phyloP scores from a whole-genome alignment of 1,140 invertebrate genomes.

The Orchestia grillus region DNA sequence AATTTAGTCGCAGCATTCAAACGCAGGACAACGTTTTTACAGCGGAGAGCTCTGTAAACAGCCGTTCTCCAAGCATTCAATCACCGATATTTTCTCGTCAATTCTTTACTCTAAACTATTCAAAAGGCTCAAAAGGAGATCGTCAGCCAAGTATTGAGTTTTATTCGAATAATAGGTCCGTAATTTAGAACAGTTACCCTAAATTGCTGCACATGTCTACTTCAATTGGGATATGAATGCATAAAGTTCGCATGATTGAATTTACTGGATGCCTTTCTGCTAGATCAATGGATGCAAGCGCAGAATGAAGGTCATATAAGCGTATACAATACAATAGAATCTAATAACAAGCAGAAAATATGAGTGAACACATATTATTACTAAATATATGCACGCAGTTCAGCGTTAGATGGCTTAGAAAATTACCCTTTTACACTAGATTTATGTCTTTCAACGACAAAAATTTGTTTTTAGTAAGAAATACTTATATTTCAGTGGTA shows the following conservation, averaged over 20 bases:
- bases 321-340: not conserved
- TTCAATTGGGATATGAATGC: conserved; percentile 40
- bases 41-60: not conserved
- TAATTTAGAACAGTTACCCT: conserved; percentile 39
- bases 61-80: not conserved
- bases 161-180: not conserved
- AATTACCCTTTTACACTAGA: too few species aligned
- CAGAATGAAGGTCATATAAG: not conserved
- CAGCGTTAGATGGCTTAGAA: too few species aligned
- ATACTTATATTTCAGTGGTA: not conserved
- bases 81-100: not conserved
- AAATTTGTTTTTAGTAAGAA: not conserved
- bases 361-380: not conserved
- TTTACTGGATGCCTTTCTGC: not conserved
- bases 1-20: not conserved
- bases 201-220: conserved; percentile 5
- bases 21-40: not conserved
- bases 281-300: conserved; percentile 22
- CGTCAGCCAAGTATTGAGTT: conserved; percentile 21
- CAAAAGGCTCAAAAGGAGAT: conserved; percentile 1
- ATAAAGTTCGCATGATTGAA: conserved; percentile 37
- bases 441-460: too few species aligned
- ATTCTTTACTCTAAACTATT: not conserved
- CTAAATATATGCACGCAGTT: too few species aligned
- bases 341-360: not conserved